Conservation (phyloP, 2,797 vertebrate species). For the Paramormyrops hopkinsi region DNA sequence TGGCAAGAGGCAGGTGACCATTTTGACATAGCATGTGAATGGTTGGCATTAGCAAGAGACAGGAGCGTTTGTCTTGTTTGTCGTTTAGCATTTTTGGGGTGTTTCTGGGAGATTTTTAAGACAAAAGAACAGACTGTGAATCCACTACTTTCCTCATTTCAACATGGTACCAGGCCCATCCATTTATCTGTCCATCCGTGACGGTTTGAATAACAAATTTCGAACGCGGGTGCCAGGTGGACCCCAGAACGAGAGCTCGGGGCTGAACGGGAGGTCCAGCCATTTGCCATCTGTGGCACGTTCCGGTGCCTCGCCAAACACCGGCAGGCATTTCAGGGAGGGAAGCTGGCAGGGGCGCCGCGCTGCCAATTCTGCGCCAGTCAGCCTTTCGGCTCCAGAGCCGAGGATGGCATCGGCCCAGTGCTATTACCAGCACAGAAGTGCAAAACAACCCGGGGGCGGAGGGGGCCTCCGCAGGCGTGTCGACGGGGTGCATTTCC, state of each 20-base stretch:
- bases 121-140: neutral
- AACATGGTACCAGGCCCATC: neutral
- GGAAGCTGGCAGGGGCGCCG: neutral
- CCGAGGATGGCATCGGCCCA: neutral
- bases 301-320: slow-evolving; percentile 1
- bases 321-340: neutral
- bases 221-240: neutral
- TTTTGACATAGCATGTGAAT: neutral
- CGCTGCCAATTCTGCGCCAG: neutral
- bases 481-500: slow-evolving; percentile 27
- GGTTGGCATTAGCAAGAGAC: neutral
- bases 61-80: neutral
- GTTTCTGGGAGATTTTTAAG: neutral
- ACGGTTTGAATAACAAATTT: neutral
- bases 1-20: neutral
- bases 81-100: neutral
- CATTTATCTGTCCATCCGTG: neutral
- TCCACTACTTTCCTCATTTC: neutral
- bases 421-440: neutral
- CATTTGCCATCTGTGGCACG: slow-evolving; percentile 10
- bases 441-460: neutral
- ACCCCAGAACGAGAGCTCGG: neutral
- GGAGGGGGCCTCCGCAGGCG: neutral
- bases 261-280: neutral
- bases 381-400: neutral